Percentiles rank a stretch among this genome's conserved stretches.
Conservation (phyloP, 1,140 invertebrate species). For the Cotesia typhae region DNA sequence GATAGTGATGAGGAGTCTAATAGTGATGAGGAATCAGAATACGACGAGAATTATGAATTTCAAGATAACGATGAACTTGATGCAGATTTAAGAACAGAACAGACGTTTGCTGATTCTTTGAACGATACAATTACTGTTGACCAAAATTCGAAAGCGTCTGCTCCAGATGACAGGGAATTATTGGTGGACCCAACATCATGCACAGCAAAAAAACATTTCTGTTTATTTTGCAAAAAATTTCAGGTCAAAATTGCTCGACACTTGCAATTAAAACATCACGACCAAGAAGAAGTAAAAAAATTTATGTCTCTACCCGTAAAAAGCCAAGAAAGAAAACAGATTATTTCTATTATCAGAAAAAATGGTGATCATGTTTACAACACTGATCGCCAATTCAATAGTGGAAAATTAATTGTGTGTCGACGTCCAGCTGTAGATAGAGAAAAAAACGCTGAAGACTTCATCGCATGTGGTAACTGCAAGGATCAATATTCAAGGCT, state of each 20-base stretch:
- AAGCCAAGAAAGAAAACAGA: constrained; percentile 20
- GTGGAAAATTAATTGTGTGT: constrained; percentile 39
- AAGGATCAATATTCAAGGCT: constrained; percentile 13
- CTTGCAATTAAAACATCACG: constrained; percentile 34
- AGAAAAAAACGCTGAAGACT: constrained; percentile 20
- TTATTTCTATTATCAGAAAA: constrained; percentile 35
- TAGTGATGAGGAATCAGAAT: too few species aligned
- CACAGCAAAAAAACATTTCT: constrained; percentile 40
- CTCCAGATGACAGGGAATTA: too few species aligned
- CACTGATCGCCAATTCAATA: constrained; percentile 32
- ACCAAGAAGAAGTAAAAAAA: constrained; percentile 38
- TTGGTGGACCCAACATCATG: too few species aligned
- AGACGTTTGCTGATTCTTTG: too few species aligned
- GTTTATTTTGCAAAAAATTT: constrained; percentile 41
- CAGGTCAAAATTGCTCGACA: constrained; percentile 39
- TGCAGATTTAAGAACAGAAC: too few species aligned
- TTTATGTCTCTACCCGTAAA: constrained; percentile 25
- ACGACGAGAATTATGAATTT: too few species aligned
- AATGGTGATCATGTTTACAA: constrained; percentile 41
- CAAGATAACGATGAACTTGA: too few species aligned
- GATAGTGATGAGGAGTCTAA: too few species aligned
- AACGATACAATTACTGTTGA: too few species aligned
- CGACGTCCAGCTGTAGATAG: constrained; percentile 35
- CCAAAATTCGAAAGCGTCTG: too few species aligned
- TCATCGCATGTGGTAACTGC: constrained; percentile 30